These are phyloP conservation scores for Enteromius trimaculatus DNA, from an alignment of 2,797 vertebrate genomes.

Conservation along the genomic window DNA sequence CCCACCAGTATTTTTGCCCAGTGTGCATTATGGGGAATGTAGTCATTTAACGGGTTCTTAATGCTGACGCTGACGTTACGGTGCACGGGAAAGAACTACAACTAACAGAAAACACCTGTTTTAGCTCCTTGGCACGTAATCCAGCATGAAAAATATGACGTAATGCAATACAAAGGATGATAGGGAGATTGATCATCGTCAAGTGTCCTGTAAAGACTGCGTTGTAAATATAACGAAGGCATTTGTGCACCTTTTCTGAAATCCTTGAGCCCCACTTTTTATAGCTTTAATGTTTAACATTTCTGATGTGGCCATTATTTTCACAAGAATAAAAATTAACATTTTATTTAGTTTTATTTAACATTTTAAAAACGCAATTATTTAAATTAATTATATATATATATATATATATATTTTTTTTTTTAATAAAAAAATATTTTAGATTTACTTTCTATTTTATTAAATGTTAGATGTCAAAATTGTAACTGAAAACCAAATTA, in stretches of 20 bases:
- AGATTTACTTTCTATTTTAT: background rate
- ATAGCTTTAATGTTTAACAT: background rate
- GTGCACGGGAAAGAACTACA: slow-evolving; percentile 53
- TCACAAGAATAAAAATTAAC: background rate
- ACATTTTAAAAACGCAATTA: background rate
- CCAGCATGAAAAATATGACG: slow-evolving; percentile 60
- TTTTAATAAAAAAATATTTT: background rate
- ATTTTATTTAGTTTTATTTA: background rate
- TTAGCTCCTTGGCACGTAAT: slow-evolving; percentile 21
- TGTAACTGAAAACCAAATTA: background rate
- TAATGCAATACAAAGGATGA: slow-evolving; percentile 55
- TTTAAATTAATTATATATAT: too few relatives aligned
- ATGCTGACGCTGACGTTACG: background rate
- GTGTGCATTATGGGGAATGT: slow-evolving; percentile 58
- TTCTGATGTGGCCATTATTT: background rate
- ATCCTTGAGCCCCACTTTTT: background rate
- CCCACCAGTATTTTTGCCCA: slow-evolving; percentile 48
- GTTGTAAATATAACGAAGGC: background rate
- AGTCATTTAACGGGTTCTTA: background rate
- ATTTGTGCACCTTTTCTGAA: background rate
- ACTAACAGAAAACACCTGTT: slow-evolving; percentile 52
- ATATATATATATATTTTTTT: too few relatives aligned
- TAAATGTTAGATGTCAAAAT: background rate
- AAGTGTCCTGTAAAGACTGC: background rate
- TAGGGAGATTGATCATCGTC: background rate